Conservation (phyloP, 1,140 invertebrate genomes). For the Lineus longissimus region DNA sequence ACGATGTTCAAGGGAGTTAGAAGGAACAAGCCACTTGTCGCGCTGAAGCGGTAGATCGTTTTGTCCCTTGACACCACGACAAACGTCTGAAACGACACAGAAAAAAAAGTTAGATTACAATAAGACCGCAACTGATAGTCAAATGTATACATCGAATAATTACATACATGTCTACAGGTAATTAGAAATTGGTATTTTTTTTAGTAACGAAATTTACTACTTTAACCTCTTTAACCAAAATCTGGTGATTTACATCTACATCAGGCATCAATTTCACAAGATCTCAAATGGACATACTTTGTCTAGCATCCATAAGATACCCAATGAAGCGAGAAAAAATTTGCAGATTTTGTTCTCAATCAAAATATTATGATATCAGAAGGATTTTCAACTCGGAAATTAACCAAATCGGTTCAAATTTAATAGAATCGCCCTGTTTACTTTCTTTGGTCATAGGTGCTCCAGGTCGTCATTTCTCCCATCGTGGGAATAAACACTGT, state of each 20-base stretch:
- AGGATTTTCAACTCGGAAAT: no score
- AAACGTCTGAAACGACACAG: conserved; percentile 79
- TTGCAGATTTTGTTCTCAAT: no score
- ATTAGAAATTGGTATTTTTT: neutral
- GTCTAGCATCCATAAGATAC: no score
- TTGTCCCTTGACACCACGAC: conserved; percentile 97
- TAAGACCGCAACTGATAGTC: neutral
- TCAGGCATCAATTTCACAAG: neutral
- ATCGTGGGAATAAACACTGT: no score
- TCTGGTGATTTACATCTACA: neutral
- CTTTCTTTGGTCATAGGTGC: no score
- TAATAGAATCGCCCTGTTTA: no score
- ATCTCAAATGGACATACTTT: no score
- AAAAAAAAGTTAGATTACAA: conserved; percentile 22
- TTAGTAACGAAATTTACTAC: no score
- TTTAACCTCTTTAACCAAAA: conserved; percentile 33
- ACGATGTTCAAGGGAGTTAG: conserved; percentile 96
- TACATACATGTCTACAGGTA: neutral
- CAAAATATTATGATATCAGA: no score
- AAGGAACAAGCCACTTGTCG: conserved; percentile 90
- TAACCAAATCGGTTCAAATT: no score
- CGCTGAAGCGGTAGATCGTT: conserved; percentile 97
- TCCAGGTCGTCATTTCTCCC: no score
- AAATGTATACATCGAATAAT: neutral
- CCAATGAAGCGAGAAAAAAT: no score